phyloP scores from a whole-genome alignment of 2,797 vertebrate genomes.

The Sus cebifrons region DNA sequence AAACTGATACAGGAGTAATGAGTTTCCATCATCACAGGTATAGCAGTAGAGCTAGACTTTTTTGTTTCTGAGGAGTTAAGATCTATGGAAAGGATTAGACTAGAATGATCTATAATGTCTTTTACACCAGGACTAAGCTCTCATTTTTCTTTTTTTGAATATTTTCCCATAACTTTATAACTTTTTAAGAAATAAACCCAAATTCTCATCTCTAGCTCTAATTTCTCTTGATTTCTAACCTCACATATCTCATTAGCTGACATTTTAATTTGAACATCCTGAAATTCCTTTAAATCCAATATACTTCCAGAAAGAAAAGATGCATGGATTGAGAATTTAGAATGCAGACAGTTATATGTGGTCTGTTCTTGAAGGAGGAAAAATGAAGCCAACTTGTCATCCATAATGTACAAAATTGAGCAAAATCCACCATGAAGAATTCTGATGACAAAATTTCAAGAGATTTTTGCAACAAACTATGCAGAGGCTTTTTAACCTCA shows the following conservation, averaged over 20 bases:
- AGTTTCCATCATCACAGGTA: neutral
- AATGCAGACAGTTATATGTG: neutral
- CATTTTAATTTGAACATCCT: slow-evolving; percentile 33
- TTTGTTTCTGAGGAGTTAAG: neutral
- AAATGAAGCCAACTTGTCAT: slow-evolving; percentile 46
- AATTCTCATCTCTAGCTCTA: neutral
- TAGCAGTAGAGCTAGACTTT: neutral
- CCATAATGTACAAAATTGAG: slow-evolving; percentile 19
- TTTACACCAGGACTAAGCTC: neutral
- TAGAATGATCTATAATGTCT: neutral
- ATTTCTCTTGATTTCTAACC: slow-evolving; percentile 13
- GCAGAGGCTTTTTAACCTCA: slow-evolving; percentile 1
- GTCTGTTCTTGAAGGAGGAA: neutral
- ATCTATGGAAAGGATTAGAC: neutral
- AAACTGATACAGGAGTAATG: neutral
- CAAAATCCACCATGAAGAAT: slow-evolving; percentile 16
- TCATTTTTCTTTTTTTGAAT: neutral
- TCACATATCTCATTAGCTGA: slow-evolving; percentile 30
- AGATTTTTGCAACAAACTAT: slow-evolving; percentile 22
- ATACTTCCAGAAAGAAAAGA: neutral
- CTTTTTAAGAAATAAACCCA: neutral
- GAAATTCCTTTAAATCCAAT: slow-evolving; percentile 14
- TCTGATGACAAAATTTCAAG: slow-evolving; percentile 37
- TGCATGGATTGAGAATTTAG: neutral
- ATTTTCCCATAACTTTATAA: slow-evolving; percentile 49